Conservation (phyloP, 2,113 vertebrate species). For the Amphiprion percula region DNA sequence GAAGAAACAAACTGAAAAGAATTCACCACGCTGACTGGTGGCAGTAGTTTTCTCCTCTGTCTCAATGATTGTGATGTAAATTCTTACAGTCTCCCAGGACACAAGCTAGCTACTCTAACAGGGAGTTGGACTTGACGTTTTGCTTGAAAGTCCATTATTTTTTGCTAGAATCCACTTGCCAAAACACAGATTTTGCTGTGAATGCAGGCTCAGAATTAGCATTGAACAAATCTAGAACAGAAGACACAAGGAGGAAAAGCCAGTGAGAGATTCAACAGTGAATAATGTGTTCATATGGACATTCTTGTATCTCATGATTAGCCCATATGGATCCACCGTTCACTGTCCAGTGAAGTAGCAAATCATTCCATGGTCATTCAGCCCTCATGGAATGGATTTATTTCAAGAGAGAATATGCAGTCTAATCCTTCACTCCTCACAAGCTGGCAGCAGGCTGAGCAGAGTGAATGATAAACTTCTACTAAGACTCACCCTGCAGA, state of each 20-base stretch:
- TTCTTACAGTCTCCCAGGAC: too few species aligned
- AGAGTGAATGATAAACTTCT: background rate
- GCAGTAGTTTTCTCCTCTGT: background rate
- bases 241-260: background rate
- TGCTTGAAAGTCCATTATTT: background rate
- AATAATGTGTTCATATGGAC: too few species aligned
- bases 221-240: background rate
- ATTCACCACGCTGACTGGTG: conserved; percentile 6
- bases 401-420: conserved; percentile 5
- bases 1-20: background rate
- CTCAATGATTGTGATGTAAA: background rate
- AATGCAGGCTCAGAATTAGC: background rate
- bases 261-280: background rate
- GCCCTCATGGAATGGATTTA: background rate
- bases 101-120: too few species aligned
- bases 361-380: background rate
- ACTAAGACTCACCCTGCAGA: conserved; percentile 8
- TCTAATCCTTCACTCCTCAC: background rate
- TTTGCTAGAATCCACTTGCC: too few species aligned
- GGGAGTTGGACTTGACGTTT: background rate
- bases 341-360: conserved; percentile 12
- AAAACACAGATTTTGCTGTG: too few species aligned
- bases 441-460: background rate
- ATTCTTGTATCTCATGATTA: background rate
- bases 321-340: background rate